Conservation (phyloP, 2,797 vertebrate species). For the Triplophysa yarkandensis region DNA sequence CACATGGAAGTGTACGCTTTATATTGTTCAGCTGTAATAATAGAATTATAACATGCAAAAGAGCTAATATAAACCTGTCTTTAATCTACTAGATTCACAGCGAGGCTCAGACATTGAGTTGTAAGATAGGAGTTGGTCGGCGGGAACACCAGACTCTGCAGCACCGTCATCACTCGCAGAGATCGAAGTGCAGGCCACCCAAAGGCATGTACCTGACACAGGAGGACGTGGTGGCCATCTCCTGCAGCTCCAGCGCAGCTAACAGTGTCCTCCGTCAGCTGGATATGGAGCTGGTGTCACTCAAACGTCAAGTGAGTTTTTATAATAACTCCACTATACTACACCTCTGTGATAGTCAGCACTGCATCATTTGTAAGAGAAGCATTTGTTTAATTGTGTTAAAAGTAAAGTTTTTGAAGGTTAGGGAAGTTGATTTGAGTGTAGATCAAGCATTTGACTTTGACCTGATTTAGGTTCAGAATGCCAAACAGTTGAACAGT, state of each 20-base stretch:
- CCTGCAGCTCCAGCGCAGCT: conserved; percentile 91
- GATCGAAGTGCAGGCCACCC: conserved; percentile 93
- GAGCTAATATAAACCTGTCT: not conserved
- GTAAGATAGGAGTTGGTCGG: conserved; percentile 88
- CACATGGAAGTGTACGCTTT: no score
- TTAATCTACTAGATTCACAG: conserved; percentile 69
- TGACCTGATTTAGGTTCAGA: conserved; percentile 84
- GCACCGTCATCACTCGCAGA: conserved; percentile 93
- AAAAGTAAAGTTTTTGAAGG: no score
- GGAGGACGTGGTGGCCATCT: conserved; percentile 95
- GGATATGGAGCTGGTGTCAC: conserved; percentile 96
- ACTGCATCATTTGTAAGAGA: no score
- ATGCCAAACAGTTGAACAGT: conserved; percentile 98
- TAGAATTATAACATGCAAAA: not conserved
- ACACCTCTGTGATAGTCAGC: not conserved
- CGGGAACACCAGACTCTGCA: conserved; percentile 94
- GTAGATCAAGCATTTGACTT: not conserved
- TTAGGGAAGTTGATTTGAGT: no score
- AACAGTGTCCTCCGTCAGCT: conserved; percentile 93
- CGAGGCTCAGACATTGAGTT: conserved; percentile 80
- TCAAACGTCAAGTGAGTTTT: conserved; percentile 92
- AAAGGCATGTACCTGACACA: conserved; percentile 98
- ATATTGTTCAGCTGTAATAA: no score
- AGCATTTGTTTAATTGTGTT: no score
- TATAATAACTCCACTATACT: not conserved